A percentile compares a stretch with the other conserved stretches of the same genome.
Evolutionary conservation across 2,113 vertebrate genomes (phyloP).

Genomic region (Ptychochromis oligacanthus): DNA sequence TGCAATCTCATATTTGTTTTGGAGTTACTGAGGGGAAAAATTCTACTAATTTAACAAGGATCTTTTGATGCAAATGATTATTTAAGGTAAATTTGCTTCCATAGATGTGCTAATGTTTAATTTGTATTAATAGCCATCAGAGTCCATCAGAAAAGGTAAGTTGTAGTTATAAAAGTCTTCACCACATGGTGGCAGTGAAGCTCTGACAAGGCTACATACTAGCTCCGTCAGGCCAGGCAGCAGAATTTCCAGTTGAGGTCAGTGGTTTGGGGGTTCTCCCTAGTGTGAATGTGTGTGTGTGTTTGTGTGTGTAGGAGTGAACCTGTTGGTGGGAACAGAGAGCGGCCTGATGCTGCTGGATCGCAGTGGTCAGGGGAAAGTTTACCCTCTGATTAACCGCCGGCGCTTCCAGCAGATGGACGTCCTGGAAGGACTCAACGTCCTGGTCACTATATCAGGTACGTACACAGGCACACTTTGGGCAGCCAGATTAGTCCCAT

Average conservation of each 20-base stretch:
- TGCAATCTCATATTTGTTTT: too few relatives aligned
- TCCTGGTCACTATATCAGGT: conserved; percentile 99
- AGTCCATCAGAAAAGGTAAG: neutral
- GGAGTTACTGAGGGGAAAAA: neutral
- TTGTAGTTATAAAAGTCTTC: neutral
- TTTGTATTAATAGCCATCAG: neutral
- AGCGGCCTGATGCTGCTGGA: conserved; percentile 98
- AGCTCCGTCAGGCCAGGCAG: too few relatives aligned
- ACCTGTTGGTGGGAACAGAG: conserved; percentile 96
- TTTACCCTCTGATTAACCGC: conserved; percentile 95
- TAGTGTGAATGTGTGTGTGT: conserved; percentile 22
- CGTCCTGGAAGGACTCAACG: conserved; percentile 96
- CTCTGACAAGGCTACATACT: neutral
- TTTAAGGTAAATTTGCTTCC: neutral
- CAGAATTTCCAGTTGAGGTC: neutral
- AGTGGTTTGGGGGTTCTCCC: neutral
- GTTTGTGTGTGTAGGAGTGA: conserved; percentile 85
- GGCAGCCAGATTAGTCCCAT: neutral
- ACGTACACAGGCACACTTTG: conserved; percentile 23
- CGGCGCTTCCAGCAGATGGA: conserved; percentile 99
- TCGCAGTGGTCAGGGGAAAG: conserved; percentile 97
- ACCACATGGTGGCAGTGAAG: conserved; percentile 56
- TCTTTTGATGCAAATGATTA: neutral
- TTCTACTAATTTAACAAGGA: neutral
- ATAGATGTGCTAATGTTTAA: neutral